Evolutionary conservation across 1,140 invertebrate species (phyloP).

Genomic region (Achroia grisella): DNA sequence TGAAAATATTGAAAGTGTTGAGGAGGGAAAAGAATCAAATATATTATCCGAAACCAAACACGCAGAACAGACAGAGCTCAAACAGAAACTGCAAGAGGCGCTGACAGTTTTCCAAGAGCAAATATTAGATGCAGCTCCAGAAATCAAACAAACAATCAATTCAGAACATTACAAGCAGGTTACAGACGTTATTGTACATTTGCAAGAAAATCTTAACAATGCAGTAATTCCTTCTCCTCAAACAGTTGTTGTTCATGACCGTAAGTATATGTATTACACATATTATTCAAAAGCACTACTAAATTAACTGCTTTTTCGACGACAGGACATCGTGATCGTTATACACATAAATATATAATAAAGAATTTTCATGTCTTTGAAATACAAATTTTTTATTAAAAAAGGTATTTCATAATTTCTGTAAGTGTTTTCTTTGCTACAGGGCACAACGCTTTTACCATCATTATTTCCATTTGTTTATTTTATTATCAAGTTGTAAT

Average conservation of each 20-base stretch:
- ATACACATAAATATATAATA: too few species aligned
- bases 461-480: too few species aligned
- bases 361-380: too few species aligned
- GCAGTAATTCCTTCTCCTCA: neutral
- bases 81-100: neutral
- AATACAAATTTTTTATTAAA: too few species aligned
- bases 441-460: too few species aligned
- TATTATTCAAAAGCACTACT: neutral
- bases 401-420: too few species aligned
- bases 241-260: neutral
- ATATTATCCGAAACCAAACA: neutral
- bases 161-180: neutral
- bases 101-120: neutral
- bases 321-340: too few species aligned
- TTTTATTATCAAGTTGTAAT: neutral
- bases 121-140: constrained; percentile 2
- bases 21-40: constrained; percentile 5
- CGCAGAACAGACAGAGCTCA: constrained; percentile 4
- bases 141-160: neutral
- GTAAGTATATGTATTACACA: neutral
- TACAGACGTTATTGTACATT: constrained; percentile 16
- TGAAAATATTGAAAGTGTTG: constrained; percentile 7
- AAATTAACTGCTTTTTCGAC: too few species aligned
- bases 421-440: too few species aligned
- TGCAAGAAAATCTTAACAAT: constrained; percentile 19